A percentile compares a stretch with the other conserved stretches of the same genome.
phyloP scores from a whole-genome alignment of 1,140 invertebrate genomes.

The Tachypleus tridentatus region DNA sequence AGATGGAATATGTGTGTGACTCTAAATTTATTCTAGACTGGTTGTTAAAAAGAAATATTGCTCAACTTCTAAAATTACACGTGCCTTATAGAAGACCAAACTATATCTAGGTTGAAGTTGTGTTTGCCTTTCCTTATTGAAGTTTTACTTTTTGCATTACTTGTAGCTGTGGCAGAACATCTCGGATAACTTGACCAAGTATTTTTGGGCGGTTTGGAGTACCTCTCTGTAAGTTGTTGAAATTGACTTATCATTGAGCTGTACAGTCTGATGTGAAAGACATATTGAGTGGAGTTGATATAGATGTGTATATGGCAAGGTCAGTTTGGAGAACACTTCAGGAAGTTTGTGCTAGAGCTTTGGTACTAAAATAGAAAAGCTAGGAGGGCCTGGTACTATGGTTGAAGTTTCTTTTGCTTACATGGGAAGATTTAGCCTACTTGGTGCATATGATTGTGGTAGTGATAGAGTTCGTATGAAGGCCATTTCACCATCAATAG shows the following conservation, averaged over 20 bases:
- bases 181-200: conserved; percentile 6
- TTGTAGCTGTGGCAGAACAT: conserved; percentile 1
- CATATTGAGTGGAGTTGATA: neutral
- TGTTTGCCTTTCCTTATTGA: too few relatives aligned
- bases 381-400: conserved; percentile 3
- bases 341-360: conserved; percentile 6
- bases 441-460: conserved; percentile 8
- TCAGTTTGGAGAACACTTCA: conserved; percentile 3
- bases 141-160: too few relatives aligned
- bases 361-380: conserved; percentile 1
- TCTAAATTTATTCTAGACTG: too few relatives aligned
- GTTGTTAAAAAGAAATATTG: too few relatives aligned
- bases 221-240: neutral
- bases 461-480: neutral
- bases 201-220: conserved; percentile 8
- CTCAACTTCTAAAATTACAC: too few relatives aligned
- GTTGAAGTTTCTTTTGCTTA: conserved; percentile 9
- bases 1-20: too few relatives aligned
- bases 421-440: conserved; percentile 1
- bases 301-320: neutral
- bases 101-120: too few relatives aligned
- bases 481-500: neutral
- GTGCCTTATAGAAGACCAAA: too few relatives aligned
- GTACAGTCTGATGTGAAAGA: conserved; percentile 6
- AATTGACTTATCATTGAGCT: conserved; percentile 10